phyloP scores from a whole-genome alignment of 2,888 invertebrate genomes.

The Ophraella communa region DNA sequence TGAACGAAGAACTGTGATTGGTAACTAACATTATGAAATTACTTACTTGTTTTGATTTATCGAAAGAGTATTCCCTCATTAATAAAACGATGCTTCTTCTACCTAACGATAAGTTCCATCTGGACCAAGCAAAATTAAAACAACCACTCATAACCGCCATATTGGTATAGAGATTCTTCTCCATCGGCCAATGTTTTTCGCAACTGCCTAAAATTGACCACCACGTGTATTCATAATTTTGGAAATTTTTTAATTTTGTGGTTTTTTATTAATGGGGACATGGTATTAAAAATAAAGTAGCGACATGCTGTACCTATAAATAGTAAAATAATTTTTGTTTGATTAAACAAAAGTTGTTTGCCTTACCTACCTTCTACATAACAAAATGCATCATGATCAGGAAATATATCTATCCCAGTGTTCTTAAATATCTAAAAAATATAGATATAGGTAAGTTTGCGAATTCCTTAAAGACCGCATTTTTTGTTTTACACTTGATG shows the following conservation, averaged over 20 bases:
- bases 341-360: no score
- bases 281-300: no score
- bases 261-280: no score
- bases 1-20: no score
- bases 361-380: constrained; percentile 70
- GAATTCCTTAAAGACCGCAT: no score
- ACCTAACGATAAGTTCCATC: constrained; percentile 71
- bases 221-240: no score
- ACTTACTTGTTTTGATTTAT: constrained; percentile 61
- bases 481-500: no score
- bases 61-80: constrained; percentile 65
- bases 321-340: no score
- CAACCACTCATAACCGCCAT: constrained; percentile 76
- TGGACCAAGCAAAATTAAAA: constrained; percentile 79
- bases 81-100: constrained; percentile 71
- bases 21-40: background rate
- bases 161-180: constrained; percentile 78
- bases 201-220: constrained; percentile 62
- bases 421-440: constrained; percentile 55
- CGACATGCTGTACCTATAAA: no score
- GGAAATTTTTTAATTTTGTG: no score
- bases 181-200: constrained; percentile 75
- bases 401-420: constrained; percentile 83
- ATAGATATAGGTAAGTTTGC: background rate
- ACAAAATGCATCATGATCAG: constrained; percentile 76